Conservation (phyloP, 92 coral and sea anemone genomes). For the Parazoanthus swiftii region DNA sequence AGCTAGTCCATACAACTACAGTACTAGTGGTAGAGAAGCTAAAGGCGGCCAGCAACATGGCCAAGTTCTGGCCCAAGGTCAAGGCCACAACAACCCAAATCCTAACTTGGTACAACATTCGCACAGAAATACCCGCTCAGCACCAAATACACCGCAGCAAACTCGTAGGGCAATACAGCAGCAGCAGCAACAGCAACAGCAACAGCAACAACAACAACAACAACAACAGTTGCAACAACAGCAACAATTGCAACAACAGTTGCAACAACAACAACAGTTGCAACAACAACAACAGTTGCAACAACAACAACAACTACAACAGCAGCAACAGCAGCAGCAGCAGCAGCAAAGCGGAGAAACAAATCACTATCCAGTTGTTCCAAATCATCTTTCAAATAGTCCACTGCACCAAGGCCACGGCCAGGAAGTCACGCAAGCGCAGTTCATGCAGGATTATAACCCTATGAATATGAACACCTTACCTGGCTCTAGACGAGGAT, state of each 20-base stretch:
- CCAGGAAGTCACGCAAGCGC: constrained; percentile 24
- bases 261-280: not conserved
- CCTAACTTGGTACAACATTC: constrained; percentile 6
- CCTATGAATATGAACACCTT: constrained; percentile 9
- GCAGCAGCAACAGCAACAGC: not conserved
- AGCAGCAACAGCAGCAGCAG: not conserved
- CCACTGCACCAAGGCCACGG: constrained; percentile 17
- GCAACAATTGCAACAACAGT: not conserved
- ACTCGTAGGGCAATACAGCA: not conserved
- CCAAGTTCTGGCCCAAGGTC: constrained; percentile 13
- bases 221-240: not conserved
- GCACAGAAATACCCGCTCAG: constrained; percentile 3
- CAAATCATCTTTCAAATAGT: not conserved
- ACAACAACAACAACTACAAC: not conserved
- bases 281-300: constrained; percentile 1
- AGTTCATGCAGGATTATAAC: not conserved
- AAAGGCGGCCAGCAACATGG: not conserved
- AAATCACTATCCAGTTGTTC: not conserved
- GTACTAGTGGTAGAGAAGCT: constrained; percentile 16
- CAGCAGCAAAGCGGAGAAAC: constrained; percentile 7
- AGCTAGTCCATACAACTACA: constrained; percentile 30
- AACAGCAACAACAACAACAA: not conserved
- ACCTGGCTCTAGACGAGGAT: constrained; percentile 11
- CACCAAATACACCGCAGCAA: constrained; percentile 36
- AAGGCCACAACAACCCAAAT: not conserved